These are phyloP conservation scores for Atta colombica DNA, from an alignment of 1,140 invertebrate genomes.

Conservation along the genomic window DNA sequence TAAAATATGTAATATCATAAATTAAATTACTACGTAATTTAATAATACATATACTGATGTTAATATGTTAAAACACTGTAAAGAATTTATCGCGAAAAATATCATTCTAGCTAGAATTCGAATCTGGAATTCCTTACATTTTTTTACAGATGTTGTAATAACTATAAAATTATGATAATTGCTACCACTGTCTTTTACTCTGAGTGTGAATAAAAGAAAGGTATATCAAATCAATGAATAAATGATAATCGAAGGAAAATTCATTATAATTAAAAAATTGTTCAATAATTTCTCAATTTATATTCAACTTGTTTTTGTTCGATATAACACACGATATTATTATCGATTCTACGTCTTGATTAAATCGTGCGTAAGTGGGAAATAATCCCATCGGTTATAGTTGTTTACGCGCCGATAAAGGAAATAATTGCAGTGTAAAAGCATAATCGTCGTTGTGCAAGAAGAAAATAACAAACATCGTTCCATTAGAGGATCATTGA, in stretches of 20 bases:
- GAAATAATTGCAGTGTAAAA: constrained; percentile 63
- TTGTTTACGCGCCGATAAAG: constrained; percentile 57
- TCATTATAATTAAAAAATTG: neutral
- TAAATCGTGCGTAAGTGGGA: constrained; percentile 9
- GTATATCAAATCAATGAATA: neutral
- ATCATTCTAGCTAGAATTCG: too few species aligned
- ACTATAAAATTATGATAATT: too few species aligned
- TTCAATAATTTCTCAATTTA: neutral
- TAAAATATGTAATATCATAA: too few species aligned
- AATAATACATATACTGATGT: too few species aligned
- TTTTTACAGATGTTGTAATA: too few species aligned
- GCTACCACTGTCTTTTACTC: too few species aligned
- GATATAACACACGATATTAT: neutral
- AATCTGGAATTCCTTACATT: too few species aligned
- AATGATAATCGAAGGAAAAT: neutral
- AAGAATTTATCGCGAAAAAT: too few species aligned
- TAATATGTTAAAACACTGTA: too few species aligned
- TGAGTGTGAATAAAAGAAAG: too few species aligned
- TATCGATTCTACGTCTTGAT: neutral
- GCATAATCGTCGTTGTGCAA: constrained; percentile 59
- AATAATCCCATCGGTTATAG: constrained; percentile 59
- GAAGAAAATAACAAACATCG: neutral
- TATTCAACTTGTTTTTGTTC: too few species aligned
- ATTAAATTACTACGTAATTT: too few species aligned
- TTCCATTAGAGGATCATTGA: neutral